Percentiles rank a stretch among this genome's conserved stretches.
Evolutionary conservation across 37 sponge, comb jelly and placozoan species (phyloP).

Genomic region (Diacarnus erythraeanus): DNA sequence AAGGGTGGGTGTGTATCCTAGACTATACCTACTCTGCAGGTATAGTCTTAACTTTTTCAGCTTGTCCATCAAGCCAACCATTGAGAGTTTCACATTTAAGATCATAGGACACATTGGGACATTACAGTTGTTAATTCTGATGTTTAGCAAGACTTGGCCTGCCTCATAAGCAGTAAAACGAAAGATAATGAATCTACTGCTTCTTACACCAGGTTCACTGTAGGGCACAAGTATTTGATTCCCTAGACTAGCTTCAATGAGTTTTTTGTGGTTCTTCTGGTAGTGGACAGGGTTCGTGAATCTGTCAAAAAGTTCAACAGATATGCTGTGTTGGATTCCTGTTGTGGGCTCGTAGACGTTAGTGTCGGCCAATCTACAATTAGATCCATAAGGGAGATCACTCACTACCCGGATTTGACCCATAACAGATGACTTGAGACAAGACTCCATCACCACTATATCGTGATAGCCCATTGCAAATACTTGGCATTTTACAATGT

Average conservation of each 20-base stretch:
- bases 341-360: not conserved
- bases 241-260: not conserved
- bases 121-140: not conserved
- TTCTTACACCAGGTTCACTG: not conserved
- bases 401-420: not conserved
- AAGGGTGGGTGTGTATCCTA: constrained; percentile 43
- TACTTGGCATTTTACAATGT: not conserved
- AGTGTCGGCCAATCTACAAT: not conserved
- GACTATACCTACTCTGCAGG: not conserved
- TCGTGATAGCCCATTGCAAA: not conserved
- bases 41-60: constrained; percentile 1
- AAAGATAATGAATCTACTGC: not conserved
- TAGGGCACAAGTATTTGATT: not conserved
- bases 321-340: not conserved
- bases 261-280: not conserved
- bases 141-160: not conserved
- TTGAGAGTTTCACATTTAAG: not conserved
- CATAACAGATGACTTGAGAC: not conserved
- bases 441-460: not conserved
- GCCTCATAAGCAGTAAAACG: not conserved
- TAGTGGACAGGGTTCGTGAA: not conserved
- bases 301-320: not conserved
- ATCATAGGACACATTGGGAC: constrained; percentile 19
- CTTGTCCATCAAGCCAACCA: not conserved
- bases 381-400: not conserved